Conservation (phyloP, 1,140 invertebrate species). For the Nasonia giraulti region DNA sequence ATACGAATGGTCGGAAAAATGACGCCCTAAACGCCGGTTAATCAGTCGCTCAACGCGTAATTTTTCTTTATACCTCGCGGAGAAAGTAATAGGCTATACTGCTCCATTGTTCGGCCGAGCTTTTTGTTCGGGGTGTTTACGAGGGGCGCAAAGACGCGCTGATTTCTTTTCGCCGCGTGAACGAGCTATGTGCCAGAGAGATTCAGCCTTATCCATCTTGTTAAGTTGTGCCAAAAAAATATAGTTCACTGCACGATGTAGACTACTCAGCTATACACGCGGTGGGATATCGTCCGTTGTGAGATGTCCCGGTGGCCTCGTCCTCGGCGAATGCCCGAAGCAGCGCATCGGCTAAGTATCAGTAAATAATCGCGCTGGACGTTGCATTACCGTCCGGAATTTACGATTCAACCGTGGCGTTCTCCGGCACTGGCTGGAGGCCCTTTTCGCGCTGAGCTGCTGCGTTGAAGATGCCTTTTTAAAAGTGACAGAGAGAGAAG, state of each 20-base stretch:
- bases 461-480: conserved; percentile 55
- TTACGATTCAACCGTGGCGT: conserved; percentile 68
- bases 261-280: background rate
- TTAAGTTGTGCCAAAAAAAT: background rate
- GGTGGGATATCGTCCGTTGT: background rate
- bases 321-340: conserved; percentile 55
- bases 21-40: background rate
- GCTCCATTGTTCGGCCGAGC: background rate
- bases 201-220: conserved; percentile 28
- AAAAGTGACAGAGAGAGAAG: conserved; percentile 35
- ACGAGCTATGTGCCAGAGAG: background rate
- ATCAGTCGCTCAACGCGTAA: background rate
- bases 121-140: conserved; percentile 11
- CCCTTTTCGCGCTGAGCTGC: conserved; percentile 51
- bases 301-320: conserved; percentile 58
- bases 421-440: conserved; percentile 62
- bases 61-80: background rate
- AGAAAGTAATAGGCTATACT: background rate
- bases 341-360: conserved; percentile 66
- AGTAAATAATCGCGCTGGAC: conserved; percentile 72
- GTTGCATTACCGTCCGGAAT: conserved; percentile 71
- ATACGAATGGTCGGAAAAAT: background rate
- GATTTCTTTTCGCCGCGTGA: background rate
- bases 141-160: background rate
- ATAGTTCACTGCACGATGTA: background rate